Conservation (phyloP, 2,113 vertebrate species). For the Ochotona curzoniae region DNA sequence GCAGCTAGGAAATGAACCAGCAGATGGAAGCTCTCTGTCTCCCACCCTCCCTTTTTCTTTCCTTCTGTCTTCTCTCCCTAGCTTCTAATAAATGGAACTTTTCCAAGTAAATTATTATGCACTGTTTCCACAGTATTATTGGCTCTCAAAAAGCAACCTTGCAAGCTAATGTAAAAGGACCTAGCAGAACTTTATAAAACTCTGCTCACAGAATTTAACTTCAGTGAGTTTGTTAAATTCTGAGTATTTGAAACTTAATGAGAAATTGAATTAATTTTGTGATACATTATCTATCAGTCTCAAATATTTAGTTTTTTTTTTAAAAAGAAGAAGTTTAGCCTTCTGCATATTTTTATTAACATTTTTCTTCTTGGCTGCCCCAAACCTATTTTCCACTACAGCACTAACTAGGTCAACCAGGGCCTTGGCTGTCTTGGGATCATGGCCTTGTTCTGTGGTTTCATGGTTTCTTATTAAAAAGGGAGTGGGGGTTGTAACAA, state of each 20-base stretch:
- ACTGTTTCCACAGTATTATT: not conserved
- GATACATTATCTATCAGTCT: not conserved
- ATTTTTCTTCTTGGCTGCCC: not conserved
- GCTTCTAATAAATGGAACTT: too few species aligned
- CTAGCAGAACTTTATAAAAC: not conserved
- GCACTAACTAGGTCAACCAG: constrained; percentile 32
- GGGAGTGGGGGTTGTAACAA: constrained; percentile 1
- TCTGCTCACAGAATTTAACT: not conserved
- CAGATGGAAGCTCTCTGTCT: too few species aligned
- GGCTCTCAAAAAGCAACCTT: not conserved
- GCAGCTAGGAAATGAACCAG: too few species aligned
- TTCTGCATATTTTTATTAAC: constrained; percentile 20
- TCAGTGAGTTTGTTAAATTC: not conserved
- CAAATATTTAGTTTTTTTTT: constrained; percentile 32
- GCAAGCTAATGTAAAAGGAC: not conserved
- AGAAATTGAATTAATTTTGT: constrained; percentile 20
- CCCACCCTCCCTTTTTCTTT: too few species aligned
- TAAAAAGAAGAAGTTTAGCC: not conserved
- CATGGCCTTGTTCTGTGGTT: constrained; percentile 37
- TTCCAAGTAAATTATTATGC: constrained; percentile 21
- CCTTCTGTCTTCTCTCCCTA: too few species aligned
- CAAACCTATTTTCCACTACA: not conserved
- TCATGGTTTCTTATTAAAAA: not conserved
- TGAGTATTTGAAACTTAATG: not conserved
- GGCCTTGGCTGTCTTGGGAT: not conserved